Percentiles rank a stretch among this genome's conserved stretches.
Conservation (phyloP, 1,140 invertebrate genomes). For the Anthonomus grandis region DNA sequence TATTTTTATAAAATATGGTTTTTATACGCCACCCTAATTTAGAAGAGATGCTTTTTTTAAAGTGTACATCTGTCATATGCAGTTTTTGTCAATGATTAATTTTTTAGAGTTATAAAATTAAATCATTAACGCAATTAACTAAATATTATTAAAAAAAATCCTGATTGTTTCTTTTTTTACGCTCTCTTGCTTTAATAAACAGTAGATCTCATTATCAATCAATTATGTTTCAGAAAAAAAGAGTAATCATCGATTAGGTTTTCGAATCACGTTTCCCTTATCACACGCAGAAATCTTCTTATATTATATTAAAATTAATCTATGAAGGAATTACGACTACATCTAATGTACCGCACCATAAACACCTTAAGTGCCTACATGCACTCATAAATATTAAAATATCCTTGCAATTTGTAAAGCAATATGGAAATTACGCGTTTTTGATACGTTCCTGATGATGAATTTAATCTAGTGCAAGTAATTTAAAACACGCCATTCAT, state of each 20-base stretch:
- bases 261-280: not conserved
- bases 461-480: not conserved
- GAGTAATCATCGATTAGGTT: not conserved
- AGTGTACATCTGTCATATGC: too few relatives aligned
- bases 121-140: too few relatives aligned
- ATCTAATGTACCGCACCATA: constrained; percentile 4
- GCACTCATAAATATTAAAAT: constrained; percentile 15
- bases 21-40: too few relatives aligned
- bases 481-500: too few relatives aligned
- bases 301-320: constrained; percentile 1
- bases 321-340: not conserved
- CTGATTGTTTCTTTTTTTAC: too few relatives aligned
- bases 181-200: too few relatives aligned
- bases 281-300: not conserved
- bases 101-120: too few relatives aligned
- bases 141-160: too few relatives aligned
- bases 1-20: too few relatives aligned
- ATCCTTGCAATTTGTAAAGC: constrained; percentile 4
- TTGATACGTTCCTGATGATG: constrained; percentile 1
- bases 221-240: not conserved
- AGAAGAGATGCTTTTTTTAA: too few relatives aligned
- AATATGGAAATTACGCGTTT: constrained; percentile 8
- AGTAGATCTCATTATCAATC: not conserved
- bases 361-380: constrained; percentile 1
- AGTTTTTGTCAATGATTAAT: too few relatives aligned